Evolutionary conservation across 2,797 vertebrate species (phyloP), one percentile per base, ranked within the genome.

Genomic region (Xerus rutilus): DNA sequence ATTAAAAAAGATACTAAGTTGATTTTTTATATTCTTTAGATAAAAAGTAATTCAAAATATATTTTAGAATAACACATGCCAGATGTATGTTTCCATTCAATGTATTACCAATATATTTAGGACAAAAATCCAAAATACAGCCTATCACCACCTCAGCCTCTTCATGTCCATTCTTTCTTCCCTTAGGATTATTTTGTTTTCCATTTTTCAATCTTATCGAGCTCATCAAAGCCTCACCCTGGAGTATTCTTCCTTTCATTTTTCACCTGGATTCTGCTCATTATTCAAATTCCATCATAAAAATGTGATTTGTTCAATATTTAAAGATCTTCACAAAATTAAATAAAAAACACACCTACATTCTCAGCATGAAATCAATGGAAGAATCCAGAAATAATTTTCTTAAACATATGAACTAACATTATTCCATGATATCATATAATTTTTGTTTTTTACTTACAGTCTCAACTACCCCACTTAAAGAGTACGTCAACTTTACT

Each of bases 261-360:
- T 96, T 72, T 91, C 35, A 59, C 15, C 20, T 86, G 11, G 35
- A 76, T 93, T 89, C 72, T 93, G 43, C 28, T 79, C 30, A 49
- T 59, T 57, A 39, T 83, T 94, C 79, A 94, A 88, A 94, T 74
- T 3, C 7, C 81, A 82, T 78, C 20, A 88, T 92, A 81, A 83
- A n/a, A 92, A n/a, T 91, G 35, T 76, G 69, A 76, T 92, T 93
- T 91, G 64, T 64, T 83, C 45, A 70, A n/a, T 72, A 95, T 67
- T 78, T 59, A 91, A 92, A 91, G 5, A 7, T 54, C 20, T 13
- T 64, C 20, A 67, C 3, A 45, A 91, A 20, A 32, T 64, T 35
- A 86, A 85, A 78, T 70, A 81, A 69, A 82, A 86, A 83, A 81
- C 32, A 94, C 73, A 95, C 52, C 30, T 73, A 30, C 49, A 15